Evolutionary conservation across 2,888 invertebrate genomes (phyloP).

Genomic region (Drosophila pseudotalamancana): DNA sequence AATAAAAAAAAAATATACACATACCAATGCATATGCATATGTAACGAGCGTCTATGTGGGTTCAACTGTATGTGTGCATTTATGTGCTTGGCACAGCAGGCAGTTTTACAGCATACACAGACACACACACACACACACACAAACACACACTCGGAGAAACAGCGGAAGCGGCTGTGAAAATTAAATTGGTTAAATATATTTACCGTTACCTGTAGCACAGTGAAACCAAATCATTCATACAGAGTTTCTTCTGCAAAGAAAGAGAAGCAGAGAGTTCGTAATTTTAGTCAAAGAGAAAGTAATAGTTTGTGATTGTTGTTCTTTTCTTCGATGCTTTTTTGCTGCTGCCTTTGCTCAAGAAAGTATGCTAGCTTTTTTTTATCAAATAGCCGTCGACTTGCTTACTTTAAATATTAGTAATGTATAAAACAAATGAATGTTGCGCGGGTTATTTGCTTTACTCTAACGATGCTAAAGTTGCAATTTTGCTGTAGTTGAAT

Average conservation of each 20-base stretch:
- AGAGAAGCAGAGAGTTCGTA: not conserved
- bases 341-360: not conserved
- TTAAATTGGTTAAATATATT: conserved; percentile 44
- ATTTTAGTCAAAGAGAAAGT: not conserved
- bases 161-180: conserved; percentile 27
- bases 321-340: not conserved
- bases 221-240: conserved; percentile 14
- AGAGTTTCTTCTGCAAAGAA: not conserved
- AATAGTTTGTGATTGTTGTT: not conserved
- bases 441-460: no score
- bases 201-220: conserved; percentile 28
- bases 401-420: not conserved
- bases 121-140: not conserved
- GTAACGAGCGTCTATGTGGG: conserved; percentile 15
- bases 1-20: conserved; percentile 7
- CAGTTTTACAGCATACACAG: conserved; percentile 14
- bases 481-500: no score
- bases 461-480: no score
- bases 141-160: not conserved
- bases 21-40: not conserved
- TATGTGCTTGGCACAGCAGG: conserved; percentile 6
- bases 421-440: no score
- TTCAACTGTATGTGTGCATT: not conserved
- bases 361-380: not conserved
- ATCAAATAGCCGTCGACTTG: not conserved